Base-by-base conservation (phyloP, 2,797 vertebrate genomes). In the Alosa sapidissima region DNA sequence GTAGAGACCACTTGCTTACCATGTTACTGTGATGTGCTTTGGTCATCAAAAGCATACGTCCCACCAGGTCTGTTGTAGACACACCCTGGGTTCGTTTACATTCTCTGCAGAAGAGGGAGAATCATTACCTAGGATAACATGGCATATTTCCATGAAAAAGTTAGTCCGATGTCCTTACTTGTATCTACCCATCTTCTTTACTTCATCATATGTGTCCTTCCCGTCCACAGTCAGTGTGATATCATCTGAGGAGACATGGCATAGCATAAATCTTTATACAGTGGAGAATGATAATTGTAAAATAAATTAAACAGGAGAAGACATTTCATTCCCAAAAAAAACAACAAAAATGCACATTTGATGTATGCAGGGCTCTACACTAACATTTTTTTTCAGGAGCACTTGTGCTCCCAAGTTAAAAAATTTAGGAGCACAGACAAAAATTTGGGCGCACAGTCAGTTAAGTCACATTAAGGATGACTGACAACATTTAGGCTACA, bases 11-110 rank as follows among this genome's bases (percentile, higher is more conserved):
- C 19, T 5, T 62, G 58, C n/a, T 62, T 62, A 62, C 58, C 58
- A 62, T 24, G 93, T 97, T 96, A 91, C 97, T 99, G 92, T 99
- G 98, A 90, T 99, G 98, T 87, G 98, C 96, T 94, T 99, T 99
- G 88, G 98, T 99, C 96, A 98, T 96, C 88, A 99, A 95, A 86
- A 99, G 95, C 98, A 99, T 99, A 83, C 98, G 97, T 88, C 98
- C 98, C 19, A 99, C 98, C 10, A 99, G 95, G 92, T 99, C 98
- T 0, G 98, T 99, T 83, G 98, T 99, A 54, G 98, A 99, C 87
- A 99, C 98, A 1, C 98, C 98, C 90, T 99, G 98, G 48, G 98
- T 99, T 85, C 98, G 96, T 90, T 97, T 97, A 91, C 98, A 99
- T 91, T 99, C 98, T 92, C 98, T 99, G 94, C 2, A 89, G 92